Base-by-base conservation (phyloP, 2,797 vertebrate genomes). In the Emys orbicularis region DNA sequence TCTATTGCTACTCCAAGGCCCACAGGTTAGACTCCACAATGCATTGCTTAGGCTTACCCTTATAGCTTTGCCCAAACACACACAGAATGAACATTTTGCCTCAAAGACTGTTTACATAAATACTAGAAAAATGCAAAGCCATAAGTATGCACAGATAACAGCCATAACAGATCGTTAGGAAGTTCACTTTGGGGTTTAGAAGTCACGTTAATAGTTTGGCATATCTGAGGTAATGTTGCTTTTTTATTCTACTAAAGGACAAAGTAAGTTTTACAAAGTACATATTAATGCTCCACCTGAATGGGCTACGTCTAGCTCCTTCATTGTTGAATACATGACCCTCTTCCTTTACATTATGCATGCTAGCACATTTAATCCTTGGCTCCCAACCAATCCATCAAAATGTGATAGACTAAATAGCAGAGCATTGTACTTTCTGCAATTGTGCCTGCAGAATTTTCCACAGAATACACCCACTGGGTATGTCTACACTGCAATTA, bases 401-500 rank as follows among this genome's bases (percentile, higher is more conserved):
- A 8, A 87, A 59, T 10, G 31, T 0, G 6, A n/a, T 25, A 65
- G 31, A 50, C 13, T 57, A n/a, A 68, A 49, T 8, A 82, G 5
- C 31, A 0, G 0, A 1, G 13, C 1, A 6, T 52, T 83, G 77
- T 8, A 13, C 54, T 56, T 72, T n/a, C 77, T 65, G 21, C n/a
- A 80, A 79, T 4, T 47, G 74, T 47, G 44, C 25, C 6, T 27
- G 23, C 25, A 44, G 27, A 37, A 54, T 12, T 41, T 15, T 16
- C 6, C 1, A 0, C 37, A 72, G 31, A 84, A 91, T 21, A 50
- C 81, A 80, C 6, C 6, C 50, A 56, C 34, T 3, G 19, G 37
- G 19, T 19, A 41, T 41, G n/a, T 37, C 37, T 19, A 72, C 9
- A 72, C 37, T 41, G 37, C 37, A 72, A 23, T 41, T 41, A 23